A percentile compares a stretch with the other conserved stretches of the same genome.
These are phyloP conservation scores for Sylvietta virens DNA, from an alignment of 2,113 vertebrate species.

Conservation along the genomic window DNA sequence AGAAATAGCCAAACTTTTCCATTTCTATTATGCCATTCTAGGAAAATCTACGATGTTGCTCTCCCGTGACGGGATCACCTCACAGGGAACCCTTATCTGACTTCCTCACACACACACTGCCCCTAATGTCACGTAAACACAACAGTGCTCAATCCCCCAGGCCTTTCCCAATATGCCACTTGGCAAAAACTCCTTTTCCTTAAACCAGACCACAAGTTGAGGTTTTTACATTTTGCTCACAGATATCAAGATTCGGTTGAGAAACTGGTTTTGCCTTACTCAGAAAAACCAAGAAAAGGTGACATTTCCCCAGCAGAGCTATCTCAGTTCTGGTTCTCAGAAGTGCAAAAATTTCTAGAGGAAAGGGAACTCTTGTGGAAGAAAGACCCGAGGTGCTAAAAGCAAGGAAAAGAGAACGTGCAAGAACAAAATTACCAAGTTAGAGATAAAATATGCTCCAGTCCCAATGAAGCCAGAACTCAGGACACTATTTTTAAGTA, in stretches of 20 bases:
- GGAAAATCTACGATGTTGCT: neutral
- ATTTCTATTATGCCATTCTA: neutral
- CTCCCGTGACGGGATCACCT: neutral
- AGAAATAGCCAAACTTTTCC: neutral
- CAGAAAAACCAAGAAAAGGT: neutral
- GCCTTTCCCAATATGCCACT: neutral
- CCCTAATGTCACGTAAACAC: neutral
- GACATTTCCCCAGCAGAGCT: neutral
- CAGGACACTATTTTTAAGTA: conserved; percentile 13
- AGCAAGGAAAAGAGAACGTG: neutral
- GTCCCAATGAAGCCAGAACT: neutral
- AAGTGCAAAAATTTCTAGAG: neutral
- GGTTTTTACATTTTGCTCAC: neutral
- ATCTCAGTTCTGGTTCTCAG: neutral
- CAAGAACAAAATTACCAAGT: neutral
- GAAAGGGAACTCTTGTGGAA: neutral
- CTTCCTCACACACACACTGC: neutral
- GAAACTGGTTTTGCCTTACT: neutral
- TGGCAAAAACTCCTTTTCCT: neutral
- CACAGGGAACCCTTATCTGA: neutral
- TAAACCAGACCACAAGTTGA: neutral
- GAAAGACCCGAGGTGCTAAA: neutral
- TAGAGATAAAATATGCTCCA: neutral
- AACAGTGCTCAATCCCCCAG: neutral
- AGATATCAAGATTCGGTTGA: neutral